Conservation (phyloP, 2,888 invertebrate genomes). For the Acholoe squamosa region DNA sequence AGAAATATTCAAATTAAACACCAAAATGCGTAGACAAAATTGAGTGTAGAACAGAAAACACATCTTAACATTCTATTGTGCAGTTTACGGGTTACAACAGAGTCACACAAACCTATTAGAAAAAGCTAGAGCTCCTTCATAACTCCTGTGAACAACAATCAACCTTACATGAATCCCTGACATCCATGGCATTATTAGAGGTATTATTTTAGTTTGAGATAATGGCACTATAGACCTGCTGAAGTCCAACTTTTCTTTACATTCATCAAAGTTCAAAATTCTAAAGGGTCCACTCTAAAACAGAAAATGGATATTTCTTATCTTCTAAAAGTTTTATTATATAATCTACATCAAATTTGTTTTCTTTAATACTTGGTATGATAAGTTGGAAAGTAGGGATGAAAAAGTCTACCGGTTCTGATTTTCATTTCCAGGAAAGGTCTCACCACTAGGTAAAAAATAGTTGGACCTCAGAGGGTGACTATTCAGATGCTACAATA, state of each 20-base stretch:
- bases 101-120: background rate
- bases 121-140: background rate
- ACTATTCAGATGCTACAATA: background rate
- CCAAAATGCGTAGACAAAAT: background rate
- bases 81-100: background rate
- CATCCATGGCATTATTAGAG: slow-evolving; percentile 27
- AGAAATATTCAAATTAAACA: background rate
- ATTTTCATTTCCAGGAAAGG: no score
- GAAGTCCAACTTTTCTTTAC: slow-evolving; percentile 4
- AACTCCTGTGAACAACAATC: background rate
- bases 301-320: no score
- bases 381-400: no score
- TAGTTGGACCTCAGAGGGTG: background rate
- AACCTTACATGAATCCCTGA: slow-evolving; percentile 6
- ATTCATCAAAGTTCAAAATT: no score
- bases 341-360: no score
- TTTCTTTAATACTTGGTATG: no score
- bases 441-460: no score
- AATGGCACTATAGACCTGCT: slow-evolving; percentile 26
- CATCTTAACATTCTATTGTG: background rate
- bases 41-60: background rate
- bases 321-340: no score
- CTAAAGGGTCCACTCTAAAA: no score
- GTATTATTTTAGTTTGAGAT: slow-evolving; percentile 24
- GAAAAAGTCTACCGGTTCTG: no score